A percentile compares a stretch with the other conserved stretches of the same genome.
Evolutionary conservation across 2,888 invertebrate genomes (phyloP).

Genomic region (Harpalus rufipes): DNA sequence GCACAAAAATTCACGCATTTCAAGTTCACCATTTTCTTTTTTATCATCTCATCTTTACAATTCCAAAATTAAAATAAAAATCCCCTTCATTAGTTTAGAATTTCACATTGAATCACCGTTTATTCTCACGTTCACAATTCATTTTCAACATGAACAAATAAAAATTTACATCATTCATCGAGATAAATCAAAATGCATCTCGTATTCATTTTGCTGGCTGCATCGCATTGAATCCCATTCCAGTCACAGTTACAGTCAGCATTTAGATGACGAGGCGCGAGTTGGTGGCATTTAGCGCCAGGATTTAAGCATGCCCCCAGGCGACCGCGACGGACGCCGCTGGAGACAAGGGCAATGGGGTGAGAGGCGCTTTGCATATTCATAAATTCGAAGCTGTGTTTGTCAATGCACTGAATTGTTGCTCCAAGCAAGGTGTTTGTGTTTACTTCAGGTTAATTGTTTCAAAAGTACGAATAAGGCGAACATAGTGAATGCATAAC

Average conservation of each 20-base stretch:
- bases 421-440: neutral
- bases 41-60: neutral
- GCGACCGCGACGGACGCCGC: slow-evolving; percentile 27
- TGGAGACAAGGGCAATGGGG: slow-evolving; percentile 3
- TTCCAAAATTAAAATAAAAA: slow-evolving; percentile 14
- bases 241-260: neutral
- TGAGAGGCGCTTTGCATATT: slow-evolving; percentile 32
- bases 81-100: slow-evolving; percentile 5
- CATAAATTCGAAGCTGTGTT: slow-evolving; percentile 29
- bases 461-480: neutral
- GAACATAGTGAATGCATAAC: neutral
- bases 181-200: slow-evolving; percentile 47
- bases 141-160: slow-evolving; percentile 36
- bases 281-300: slow-evolving; percentile 19
- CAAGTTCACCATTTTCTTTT: neutral
- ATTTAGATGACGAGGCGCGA: neutral
- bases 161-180: slow-evolving; percentile 48
- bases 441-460: slow-evolving; percentile 2
- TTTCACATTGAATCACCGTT: slow-evolving; percentile 2
- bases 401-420: slow-evolving; percentile 3
- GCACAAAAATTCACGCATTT: neutral
- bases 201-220: slow-evolving; percentile 10
- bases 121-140: slow-evolving; percentile 33
- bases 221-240: slow-evolving; percentile 26
- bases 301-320: slow-evolving; percentile 34